These are phyloP conservation scores for Hyperoodon ampullatus DNA, from an alignment of 2,113 vertebrate genomes.

Conservation along the genomic window DNA sequence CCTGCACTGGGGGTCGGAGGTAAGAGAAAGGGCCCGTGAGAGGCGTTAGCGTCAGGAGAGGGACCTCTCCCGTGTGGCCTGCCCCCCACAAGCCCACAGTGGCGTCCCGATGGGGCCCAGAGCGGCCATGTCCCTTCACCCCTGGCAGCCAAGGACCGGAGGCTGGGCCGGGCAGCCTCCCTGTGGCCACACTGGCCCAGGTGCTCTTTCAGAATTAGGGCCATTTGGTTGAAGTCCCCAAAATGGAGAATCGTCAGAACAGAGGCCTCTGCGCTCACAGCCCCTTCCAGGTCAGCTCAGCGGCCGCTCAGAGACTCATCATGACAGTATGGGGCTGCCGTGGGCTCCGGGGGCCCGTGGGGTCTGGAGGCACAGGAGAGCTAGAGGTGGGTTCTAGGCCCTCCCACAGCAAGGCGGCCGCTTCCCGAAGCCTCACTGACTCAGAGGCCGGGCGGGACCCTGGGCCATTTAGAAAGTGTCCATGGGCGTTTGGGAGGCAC, in stretches of 20 bases:
- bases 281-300: neutral
- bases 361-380: rapidly evolving
- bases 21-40: neutral
- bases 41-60: too few species aligned
- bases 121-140: rapidly evolving
- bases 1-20: slow-evolving; percentile 8
- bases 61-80: neutral
- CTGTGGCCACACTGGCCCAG: neutral
- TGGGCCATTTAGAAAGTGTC: neutral
- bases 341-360: rapidly evolving
- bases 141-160: too few species aligned
- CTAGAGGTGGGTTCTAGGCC: neutral
- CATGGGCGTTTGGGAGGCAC: rapidly evolving
- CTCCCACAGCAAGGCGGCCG: rapidly evolving
- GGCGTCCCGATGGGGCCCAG: too few species aligned
- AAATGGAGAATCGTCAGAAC: neutral
- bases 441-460: neutral
- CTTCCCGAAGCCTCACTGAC: neutral
- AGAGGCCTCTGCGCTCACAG: neutral
- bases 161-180: neutral
- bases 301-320: neutral
- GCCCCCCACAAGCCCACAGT: rapidly evolving
- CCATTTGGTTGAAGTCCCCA: neutral
- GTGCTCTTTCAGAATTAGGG: neutral
- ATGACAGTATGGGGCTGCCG: neutral